These are phyloP conservation scores for Cotesia vestalis DNA, from an alignment of 1,140 invertebrate genomes.

Conservation along the genomic window DNA sequence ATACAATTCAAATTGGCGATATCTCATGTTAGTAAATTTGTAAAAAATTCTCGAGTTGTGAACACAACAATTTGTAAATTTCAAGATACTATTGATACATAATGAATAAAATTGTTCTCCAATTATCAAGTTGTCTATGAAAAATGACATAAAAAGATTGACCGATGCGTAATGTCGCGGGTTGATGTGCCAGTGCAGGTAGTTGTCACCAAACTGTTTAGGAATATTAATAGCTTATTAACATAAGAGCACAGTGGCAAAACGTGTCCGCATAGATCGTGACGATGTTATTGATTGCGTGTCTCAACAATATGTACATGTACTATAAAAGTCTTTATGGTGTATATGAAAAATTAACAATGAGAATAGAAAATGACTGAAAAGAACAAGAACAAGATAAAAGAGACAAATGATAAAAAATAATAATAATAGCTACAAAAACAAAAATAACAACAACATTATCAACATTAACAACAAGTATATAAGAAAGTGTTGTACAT, in stretches of 20 bases:
- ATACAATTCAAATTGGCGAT: no score
- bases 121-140: background rate
- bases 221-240: constrained; percentile 62
- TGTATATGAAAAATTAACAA: constrained; percentile 30
- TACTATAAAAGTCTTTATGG: constrained; percentile 21
- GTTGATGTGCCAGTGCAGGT: constrained; percentile 28
- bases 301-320: constrained; percentile 29
- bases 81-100: no score
- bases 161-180: constrained; percentile 32
- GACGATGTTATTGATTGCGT: constrained; percentile 63
- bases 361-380: constrained; percentile 44
- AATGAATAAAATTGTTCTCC: background rate
- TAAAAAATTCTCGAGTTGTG: no score
- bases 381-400: no score
- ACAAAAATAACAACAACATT: no score
- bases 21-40: no score
- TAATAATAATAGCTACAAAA: no score
- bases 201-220: constrained; percentile 41
- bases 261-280: constrained; percentile 57
- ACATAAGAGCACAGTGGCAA: constrained; percentile 58
- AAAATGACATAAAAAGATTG: constrained; percentile 22
- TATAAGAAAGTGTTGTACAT: no score
- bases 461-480: no score
- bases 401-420: no score
- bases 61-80: background rate